A percentile compares a stretch with the other conserved stretches of the same genome.
Evolutionary conservation across 2,113 vertebrate species (phyloP).

Genomic region (Chaetodon trifascialis): DNA sequence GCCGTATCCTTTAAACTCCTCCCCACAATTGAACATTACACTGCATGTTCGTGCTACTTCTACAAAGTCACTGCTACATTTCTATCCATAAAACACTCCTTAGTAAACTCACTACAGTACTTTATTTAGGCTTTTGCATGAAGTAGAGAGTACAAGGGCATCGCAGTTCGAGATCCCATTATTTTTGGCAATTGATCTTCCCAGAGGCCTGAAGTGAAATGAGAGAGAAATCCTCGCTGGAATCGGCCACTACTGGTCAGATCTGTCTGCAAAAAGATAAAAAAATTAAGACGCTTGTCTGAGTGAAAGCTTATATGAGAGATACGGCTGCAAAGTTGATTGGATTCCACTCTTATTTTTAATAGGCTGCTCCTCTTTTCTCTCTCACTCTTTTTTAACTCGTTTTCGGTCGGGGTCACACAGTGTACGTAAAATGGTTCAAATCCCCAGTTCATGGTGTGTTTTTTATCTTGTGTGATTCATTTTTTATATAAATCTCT

Average conservation of each 20-base stretch:
- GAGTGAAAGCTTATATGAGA: conserved; percentile 36
- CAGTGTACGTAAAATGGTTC: background rate
- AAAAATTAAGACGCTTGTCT: conserved; percentile 42
- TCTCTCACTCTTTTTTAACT: conserved; percentile 12
- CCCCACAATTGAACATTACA: background rate
- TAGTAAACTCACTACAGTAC: background rate
- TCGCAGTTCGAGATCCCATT: conserved; percentile 48
- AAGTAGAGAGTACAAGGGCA: conserved; percentile 6
- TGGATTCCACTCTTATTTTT: conserved; percentile 41
- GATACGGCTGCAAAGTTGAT: conserved; percentile 31
- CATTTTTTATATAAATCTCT: background rate
- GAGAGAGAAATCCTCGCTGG: conserved; percentile 32
- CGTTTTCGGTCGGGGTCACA: background rate
- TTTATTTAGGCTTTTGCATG: conserved; percentile 7
- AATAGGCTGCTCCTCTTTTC: conserved; percentile 29
- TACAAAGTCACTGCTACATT: conserved; percentile 11
- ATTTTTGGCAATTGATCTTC: conserved; percentile 55
- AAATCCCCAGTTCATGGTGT: background rate
- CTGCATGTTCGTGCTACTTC: background rate
- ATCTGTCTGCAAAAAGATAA: conserved; percentile 46
- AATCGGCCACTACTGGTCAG: conserved; percentile 3
- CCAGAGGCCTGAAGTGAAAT: conserved; percentile 29
- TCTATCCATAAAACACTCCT: conserved; percentile 18
- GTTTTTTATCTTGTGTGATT: conserved; percentile 6
- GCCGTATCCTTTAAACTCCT: background rate